Conservation (phyloP, 2,797 vertebrate species). For the Paramormyrops hopkinsi region DNA sequence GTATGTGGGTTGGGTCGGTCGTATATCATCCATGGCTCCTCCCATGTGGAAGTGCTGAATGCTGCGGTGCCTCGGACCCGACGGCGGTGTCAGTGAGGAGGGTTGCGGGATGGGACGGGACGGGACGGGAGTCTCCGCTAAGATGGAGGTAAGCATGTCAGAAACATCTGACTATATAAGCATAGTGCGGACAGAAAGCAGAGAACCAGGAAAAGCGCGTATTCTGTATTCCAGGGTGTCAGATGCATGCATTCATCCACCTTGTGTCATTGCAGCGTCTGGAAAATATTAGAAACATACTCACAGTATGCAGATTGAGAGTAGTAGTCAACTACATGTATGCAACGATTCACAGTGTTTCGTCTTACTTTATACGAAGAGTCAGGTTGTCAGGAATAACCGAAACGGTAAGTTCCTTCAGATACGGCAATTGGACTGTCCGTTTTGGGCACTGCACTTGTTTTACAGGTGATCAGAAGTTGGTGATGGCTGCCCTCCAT, state of each 20-base stretch:
- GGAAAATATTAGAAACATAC: neutral
- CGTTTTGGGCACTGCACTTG: neutral
- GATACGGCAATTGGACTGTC: neutral
- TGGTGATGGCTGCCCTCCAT: neutral
- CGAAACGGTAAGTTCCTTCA: neutral
- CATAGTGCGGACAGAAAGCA: neutral
- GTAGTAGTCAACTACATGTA: neutral
- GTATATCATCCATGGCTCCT: neutral
- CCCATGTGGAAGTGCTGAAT: neutral
- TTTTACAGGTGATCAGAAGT: neutral
- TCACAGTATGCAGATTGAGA: neutral
- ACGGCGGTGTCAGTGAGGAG: neutral
- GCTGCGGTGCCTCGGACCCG: neutral
- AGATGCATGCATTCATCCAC: neutral
- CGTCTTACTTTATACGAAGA: neutral
- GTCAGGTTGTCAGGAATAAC: neutral
- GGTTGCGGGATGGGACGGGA: neutral
- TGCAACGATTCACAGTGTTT: neutral
- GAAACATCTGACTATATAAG: neutral
- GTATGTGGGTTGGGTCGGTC: neutral
- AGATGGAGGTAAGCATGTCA: neutral
- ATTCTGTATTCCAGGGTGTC: neutral
- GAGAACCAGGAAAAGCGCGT: neutral
- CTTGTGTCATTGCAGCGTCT: neutral
- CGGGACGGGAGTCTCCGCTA: neutral